Evolutionary conservation across 1,140 invertebrate species (phyloP).

Genomic region (Drosophila burlai): DNA sequence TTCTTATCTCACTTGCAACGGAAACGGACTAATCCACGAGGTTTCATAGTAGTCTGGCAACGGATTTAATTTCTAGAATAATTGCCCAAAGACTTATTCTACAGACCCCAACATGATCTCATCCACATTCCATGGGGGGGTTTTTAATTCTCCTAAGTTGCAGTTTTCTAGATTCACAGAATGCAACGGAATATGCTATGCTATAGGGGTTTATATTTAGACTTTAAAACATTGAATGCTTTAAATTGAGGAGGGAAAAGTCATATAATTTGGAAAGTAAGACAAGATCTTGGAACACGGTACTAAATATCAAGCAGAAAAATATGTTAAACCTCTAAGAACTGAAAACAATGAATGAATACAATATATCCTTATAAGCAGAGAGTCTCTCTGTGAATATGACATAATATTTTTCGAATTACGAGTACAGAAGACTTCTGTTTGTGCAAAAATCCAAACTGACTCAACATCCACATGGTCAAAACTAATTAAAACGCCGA

Average conservation of each 20-base stretch:
- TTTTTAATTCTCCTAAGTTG: conserved; percentile 21
- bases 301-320: no score
- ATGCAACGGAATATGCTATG: conserved; percentile 20
- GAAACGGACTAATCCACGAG: conserved; percentile 39
- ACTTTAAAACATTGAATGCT: not conserved
- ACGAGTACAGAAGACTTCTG: not conserved
- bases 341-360: not conserved
- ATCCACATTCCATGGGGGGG: conserved; percentile 15
- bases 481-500: conserved; percentile 20
- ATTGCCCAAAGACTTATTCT: conserved; percentile 13
- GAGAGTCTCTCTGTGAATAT: no score
- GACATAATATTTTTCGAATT: not conserved
- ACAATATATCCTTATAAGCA: not conserved
- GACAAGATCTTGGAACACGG: no score
- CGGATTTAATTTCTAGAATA: conserved; percentile 30
- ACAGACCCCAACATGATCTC: conserved; percentile 50
- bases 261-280: no score
- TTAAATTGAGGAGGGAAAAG: not conserved
- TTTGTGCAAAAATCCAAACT: conserved; percentile 8
- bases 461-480: conserved; percentile 12
- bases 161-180: conserved; percentile 29
- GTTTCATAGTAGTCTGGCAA: not conserved
- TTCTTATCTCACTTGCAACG: conserved; percentile 72
- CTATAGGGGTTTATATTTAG: conserved; percentile 23
- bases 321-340: no score